Conservation (phyloP, 2,888 invertebrate genomes). For the Pandemis heparana region DNA sequence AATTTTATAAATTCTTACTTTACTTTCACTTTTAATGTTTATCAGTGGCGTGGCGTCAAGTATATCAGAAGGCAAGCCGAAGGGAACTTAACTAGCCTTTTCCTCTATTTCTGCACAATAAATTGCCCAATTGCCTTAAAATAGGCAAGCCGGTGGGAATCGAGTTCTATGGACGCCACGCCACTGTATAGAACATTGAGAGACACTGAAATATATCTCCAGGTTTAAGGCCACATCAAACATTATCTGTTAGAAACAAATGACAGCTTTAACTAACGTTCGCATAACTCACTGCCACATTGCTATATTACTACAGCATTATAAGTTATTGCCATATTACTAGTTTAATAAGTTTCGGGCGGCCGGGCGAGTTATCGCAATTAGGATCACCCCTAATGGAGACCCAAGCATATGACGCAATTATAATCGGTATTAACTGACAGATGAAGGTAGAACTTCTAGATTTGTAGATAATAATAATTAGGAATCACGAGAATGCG, state of each 20-base stretch:
- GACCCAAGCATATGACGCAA: constrained; percentile 22
- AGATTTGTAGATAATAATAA: constrained; percentile 6
- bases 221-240: neutral
- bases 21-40: too few species aligned
- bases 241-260: neutral
- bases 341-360: constrained; percentile 17
- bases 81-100: too few species aligned
- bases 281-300: neutral
- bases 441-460: constrained; percentile 6
- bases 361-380: constrained; percentile 22
- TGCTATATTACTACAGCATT: neutral
- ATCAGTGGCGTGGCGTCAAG: too few species aligned
- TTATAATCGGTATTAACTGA: constrained; percentile 2
- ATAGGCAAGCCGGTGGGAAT: too few species aligned
- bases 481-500: neutral
- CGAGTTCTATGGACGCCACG: too few species aligned
- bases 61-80: too few species aligned
- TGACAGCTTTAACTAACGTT: neutral
- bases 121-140: too few species aligned
- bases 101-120: too few species aligned
- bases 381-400: constrained; percentile 24
- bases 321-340: constrained; percentile 12
- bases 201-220: neutral
- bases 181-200: too few species aligned
- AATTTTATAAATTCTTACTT: too few species aligned